Evolutionary conservation across 2,888 invertebrate species (phyloP).

Genomic region (Oxystoma pomonae): DNA sequence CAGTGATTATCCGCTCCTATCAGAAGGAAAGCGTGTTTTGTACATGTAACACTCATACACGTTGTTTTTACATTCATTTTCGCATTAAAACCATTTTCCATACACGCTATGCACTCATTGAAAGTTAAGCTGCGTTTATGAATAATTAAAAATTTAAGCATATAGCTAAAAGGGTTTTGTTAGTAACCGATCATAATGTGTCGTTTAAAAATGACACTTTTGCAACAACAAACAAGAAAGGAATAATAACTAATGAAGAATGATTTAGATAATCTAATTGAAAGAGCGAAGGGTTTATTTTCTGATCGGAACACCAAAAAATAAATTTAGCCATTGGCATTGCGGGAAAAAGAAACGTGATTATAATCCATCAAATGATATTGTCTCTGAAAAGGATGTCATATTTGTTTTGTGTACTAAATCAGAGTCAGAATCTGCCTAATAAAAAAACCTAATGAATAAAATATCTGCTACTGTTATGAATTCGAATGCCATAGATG

Average conservation of each 20-base stretch:
- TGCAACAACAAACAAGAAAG: neutral
- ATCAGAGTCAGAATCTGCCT: neutral
- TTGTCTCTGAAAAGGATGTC: no score
- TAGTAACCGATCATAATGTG: neutral
- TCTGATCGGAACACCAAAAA: no score
- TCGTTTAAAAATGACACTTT: neutral
- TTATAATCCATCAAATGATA: no score
- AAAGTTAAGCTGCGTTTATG: neutral
- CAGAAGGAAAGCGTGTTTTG: no score
- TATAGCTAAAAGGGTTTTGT: neutral
- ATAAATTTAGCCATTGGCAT: no score
- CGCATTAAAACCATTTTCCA: slow-evolving; percentile 2
- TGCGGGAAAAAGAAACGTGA: no score
- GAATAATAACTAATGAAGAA: no score
- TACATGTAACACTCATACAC: neutral
- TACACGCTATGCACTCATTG: slow-evolving; percentile 2
- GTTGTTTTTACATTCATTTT: slow-evolving; percentile 3
- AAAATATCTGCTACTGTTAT: neutral
- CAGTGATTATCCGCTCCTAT: no score
- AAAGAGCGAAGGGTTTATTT: no score
- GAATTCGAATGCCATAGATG: slow-evolving; percentile 6
- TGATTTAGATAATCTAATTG: no score
- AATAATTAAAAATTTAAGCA: neutral
- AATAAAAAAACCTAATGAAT: neutral
- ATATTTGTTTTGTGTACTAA: neutral